A percentile compares a stretch with the other conserved stretches of the same genome.
Conservation (phyloP, 2,113 vertebrate genomes). For the Dromiciops gliroides region DNA sequence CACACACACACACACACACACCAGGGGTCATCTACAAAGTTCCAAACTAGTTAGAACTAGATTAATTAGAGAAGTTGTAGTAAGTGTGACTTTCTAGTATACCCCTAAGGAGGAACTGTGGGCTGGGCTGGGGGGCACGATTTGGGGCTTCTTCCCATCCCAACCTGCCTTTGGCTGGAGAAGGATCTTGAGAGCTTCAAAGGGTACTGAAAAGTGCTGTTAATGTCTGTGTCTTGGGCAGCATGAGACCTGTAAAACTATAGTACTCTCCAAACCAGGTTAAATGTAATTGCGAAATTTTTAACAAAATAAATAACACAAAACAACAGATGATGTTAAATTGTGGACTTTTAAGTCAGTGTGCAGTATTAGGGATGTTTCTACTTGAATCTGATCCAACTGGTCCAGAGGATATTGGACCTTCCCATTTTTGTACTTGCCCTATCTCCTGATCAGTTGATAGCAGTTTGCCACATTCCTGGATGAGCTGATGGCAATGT, state of each 20-base stretch:
- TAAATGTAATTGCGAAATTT: background rate
- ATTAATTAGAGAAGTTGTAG: too few relatives aligned
- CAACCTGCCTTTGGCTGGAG: too few relatives aligned
- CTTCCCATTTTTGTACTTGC: background rate
- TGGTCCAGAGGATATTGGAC: background rate
- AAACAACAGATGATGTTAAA: background rate
- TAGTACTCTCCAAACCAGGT: background rate
- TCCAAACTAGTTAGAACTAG: too few relatives aligned
- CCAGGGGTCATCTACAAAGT: too few relatives aligned
- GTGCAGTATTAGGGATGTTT: background rate
- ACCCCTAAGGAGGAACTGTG: too few relatives aligned
- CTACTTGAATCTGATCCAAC: background rate
- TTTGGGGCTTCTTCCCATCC: too few relatives aligned
- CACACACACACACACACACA: too few relatives aligned
- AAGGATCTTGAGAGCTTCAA: background rate
- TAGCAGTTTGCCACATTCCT: background rate
- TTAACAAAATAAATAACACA: background rate
- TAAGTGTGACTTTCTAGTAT: too few relatives aligned
- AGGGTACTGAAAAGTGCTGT: too few relatives aligned
- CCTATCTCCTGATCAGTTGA: background rate
- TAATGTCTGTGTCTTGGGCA: background rate
- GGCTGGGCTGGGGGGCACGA: too few relatives aligned
- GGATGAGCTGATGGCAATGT: background rate
- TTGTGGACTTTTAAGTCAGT: background rate
- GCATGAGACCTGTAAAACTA: background rate